Evolutionary conservation across 2,888 invertebrate species (phyloP), one percentile per base, ranked within the genome.

Genomic region (Cetonia aurata): DNA sequence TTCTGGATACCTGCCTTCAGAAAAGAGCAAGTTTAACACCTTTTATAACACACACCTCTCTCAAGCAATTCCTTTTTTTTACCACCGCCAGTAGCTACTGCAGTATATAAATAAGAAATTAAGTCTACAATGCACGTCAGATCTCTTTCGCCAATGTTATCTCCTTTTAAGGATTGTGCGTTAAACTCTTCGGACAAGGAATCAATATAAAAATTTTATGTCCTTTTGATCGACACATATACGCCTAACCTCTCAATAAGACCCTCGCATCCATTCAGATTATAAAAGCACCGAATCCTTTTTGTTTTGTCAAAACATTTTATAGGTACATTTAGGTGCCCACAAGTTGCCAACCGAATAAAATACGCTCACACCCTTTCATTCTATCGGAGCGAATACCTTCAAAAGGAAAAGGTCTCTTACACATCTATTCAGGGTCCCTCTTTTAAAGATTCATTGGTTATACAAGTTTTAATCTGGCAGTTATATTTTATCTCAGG

Each of bases 401-500:
- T 48, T 71, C 15, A 67, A 67, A 65, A 65, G 37, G 62, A 46
- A 66, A 19, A 60, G 71, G 69, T 70, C 41, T 59, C 68, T 67
- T 71, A 70, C 71, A 71, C 65, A 68, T 60, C 69, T 56, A 72
- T 75, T 73, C 74, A 73, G 60, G 46, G 50, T 17, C 37, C 42
- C 67, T 69, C 62, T 69, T 74, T 70, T 74, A 65, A 19, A 65
- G 75, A 77, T 76, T 72, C 74, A 73, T 71, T 72, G 73, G 73
- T 72, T 74, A 72, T 73, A 75, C 75, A 75, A 75, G 72, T 74
- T 71, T 74, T 78, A 78, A 78, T 78, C 78, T 77, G 78, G 77
- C 78, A 76, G 77, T 76, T 78, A 75, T 76, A 77, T 77, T 78
- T 78, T 75, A 75, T 74, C 75, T 76, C 75, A 75, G 74, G 74